Evolutionary conservation across 2,113 vertebrate species (phyloP).

Genomic region (Odontesthes bonariensis): DNA sequence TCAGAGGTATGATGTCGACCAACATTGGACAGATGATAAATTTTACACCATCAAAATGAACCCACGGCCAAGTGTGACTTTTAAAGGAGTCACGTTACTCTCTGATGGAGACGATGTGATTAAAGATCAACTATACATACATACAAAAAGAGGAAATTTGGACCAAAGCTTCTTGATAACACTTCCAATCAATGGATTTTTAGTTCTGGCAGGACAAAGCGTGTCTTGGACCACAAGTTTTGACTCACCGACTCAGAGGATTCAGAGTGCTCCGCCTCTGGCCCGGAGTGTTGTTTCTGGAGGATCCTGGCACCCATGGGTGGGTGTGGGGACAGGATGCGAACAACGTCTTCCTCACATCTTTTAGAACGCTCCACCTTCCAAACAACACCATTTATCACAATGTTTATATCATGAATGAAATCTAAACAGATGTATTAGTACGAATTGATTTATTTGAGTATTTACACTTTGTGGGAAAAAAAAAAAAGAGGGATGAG

Average conservation of each 20-base stretch:
- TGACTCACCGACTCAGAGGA: conserved; percentile 84
- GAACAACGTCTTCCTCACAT: conserved; percentile 72
- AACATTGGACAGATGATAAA: not conserved
- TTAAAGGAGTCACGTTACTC: too few species aligned
- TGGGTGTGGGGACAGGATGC: conserved; percentile 83
- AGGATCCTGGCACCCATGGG: conserved; percentile 77
- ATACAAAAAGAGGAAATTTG: too few species aligned
- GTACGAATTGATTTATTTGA: not conserved
- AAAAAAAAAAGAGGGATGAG: too few species aligned
- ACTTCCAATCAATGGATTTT: too few species aligned
- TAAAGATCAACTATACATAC: too few species aligned
- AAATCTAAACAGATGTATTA: not conserved
- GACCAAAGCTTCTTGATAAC: too few species aligned
- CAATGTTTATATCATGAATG: not conserved
- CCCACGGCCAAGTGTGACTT: too few species aligned
- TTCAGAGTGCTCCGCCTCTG: conserved; percentile 75
- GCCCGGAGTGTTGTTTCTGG: conserved; percentile 57
- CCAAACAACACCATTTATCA: conserved; percentile 33
- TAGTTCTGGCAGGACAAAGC: too few species aligned
- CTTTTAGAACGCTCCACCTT: conserved; percentile 83
- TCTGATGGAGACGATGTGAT: too few species aligned
- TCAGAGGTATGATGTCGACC: not conserved
- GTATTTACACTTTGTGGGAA: not conserved
- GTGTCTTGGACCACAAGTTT: too few species aligned
- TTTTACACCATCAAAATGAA: not conserved